These are phyloP conservation scores for Gryon sp. DNA, from an alignment of 1,140 invertebrate genomes.

Conservation along the genomic window DNA sequence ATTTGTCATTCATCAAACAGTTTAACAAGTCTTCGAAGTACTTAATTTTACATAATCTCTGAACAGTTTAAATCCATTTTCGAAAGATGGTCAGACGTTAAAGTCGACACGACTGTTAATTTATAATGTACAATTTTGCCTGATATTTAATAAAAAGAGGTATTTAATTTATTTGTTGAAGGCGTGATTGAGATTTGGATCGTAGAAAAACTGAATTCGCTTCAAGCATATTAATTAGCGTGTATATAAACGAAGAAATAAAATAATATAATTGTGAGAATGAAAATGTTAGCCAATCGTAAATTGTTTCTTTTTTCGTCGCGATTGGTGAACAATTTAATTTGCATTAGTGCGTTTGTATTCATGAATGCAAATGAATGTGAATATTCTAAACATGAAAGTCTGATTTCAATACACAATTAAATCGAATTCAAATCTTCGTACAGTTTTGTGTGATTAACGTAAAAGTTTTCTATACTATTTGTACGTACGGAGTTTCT, in stretches of 20 bases:
- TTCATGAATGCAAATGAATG: no score
- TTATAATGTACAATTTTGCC: slow-evolving; percentile 38
- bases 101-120: slow-evolving; percentile 11
- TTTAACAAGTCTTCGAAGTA: no score
- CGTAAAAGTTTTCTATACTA: slow-evolving; percentile 22
- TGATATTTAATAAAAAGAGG: slow-evolving; percentile 16
- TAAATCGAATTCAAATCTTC: slow-evolving; percentile 27
- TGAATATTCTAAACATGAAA: slow-evolving; percentile 52
- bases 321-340: slow-evolving; percentile 19
- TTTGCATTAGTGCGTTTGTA: slow-evolving; percentile 41
- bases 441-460: slow-evolving; percentile 28
- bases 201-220: slow-evolving; percentile 22
- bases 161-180: slow-evolving; percentile 51
- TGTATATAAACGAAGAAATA: slow-evolving; percentile 47
- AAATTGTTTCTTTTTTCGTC: no score
- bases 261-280: no score
- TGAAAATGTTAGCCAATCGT: no score
- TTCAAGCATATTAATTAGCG: slow-evolving; percentile 19
- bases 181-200: slow-evolving; percentile 53
- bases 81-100: neutral
- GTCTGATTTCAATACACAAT: slow-evolving; percentile 44
- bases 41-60: neutral
- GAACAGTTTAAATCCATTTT: neutral
- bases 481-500: slow-evolving; percentile 42
- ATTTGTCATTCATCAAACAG: no score